phyloP scores from a whole-genome alignment of 2,113 vertebrate species.

The Hemiscyllium ocellatum region DNA sequence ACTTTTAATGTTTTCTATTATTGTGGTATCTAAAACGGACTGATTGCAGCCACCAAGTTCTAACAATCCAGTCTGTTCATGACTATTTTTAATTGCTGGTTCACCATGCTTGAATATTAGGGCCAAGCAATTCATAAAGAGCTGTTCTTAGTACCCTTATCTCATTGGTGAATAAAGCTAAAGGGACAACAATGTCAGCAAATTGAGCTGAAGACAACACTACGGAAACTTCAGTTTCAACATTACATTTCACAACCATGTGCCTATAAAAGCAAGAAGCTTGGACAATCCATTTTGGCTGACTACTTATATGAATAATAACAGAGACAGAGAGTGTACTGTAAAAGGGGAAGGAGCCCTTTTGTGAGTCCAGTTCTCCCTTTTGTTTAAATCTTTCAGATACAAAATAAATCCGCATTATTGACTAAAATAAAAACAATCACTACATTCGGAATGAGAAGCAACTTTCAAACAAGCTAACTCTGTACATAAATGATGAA shows the following conservation, averaged over 20 bases:
- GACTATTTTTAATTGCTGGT: background rate
- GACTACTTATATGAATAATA: background rate
- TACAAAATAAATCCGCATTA: background rate
- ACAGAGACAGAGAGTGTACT: background rate
- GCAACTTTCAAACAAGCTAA: background rate
- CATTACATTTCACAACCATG: background rate
- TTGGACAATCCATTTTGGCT: background rate
- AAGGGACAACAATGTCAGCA: background rate
- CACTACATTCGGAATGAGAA: background rate
- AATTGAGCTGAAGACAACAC: background rate
- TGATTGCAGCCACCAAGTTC: background rate
- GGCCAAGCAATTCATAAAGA: background rate
- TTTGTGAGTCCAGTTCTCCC: background rate
- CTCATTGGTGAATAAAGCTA: background rate
- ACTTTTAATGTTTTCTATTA: background rate
- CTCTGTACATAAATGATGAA: background rate
- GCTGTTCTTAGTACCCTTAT: background rate
- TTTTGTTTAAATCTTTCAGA: background rate
- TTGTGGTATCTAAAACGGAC: background rate
- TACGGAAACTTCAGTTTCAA: background rate
- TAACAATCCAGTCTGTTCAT: background rate
- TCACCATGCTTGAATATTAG: background rate
- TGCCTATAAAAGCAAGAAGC: background rate
- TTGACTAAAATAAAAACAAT: background rate
- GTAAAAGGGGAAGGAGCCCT: background rate